phyloP scores from a whole-genome alignment of 2,113 vertebrate genomes.

The Lepidothrix coronata region DNA sequence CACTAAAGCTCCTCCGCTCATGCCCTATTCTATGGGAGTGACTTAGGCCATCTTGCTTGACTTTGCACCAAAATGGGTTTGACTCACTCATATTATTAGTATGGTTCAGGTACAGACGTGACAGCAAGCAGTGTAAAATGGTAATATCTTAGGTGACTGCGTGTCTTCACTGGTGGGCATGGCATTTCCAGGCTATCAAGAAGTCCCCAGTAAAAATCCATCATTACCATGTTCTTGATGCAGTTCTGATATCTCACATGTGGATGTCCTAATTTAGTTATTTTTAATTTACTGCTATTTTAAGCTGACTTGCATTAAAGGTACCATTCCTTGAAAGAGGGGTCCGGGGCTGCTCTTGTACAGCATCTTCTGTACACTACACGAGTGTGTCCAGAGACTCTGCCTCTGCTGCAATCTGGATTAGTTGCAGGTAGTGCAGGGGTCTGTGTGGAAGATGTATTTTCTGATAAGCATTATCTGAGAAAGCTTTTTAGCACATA shows the following conservation, averaged over 20 bases:
- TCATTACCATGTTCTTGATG: not conserved
- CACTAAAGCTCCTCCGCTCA: not conserved
- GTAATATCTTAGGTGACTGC: not conserved
- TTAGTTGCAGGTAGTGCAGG: not conserved
- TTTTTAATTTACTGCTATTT: not conserved
- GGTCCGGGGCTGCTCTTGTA: rapidly evolving
- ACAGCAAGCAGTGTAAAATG: not conserved
- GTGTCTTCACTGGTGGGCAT: not conserved
- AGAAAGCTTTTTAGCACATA: not conserved
- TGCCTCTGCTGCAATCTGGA: rapidly evolving
- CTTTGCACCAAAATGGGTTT: not conserved
- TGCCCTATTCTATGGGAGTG: not conserved
- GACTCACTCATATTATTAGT: not conserved
- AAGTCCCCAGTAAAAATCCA: not conserved
- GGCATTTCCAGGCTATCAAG: not conserved
- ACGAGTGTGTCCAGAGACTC: not conserved
- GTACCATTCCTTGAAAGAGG: not conserved
- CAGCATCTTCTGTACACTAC: rapidly evolving
- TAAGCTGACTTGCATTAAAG: not conserved
- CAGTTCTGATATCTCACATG: not conserved
- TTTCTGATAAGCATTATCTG: not conserved
- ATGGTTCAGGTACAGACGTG: not conserved
- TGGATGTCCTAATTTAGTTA: not conserved
- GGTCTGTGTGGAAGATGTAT: not conserved
- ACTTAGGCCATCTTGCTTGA: not conserved